Percentiles rank a stretch among this genome's conserved stretches.
Conservation (phyloP, 1,140 invertebrate species). For the Atta colombica region DNA sequence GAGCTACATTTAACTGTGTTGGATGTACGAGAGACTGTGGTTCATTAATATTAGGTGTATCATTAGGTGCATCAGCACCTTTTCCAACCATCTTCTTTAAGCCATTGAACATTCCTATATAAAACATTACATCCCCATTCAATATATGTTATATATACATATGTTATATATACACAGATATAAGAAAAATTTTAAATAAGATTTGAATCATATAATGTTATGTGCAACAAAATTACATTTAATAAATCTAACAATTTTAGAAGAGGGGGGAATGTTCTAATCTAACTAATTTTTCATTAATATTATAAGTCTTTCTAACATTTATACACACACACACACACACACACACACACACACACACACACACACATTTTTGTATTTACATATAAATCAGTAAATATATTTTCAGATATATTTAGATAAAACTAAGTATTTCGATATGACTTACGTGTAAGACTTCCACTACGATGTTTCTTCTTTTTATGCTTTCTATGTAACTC, state of each 20-base stretch:
- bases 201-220: not conserved
- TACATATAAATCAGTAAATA: conserved; percentile 34
- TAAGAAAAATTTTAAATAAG: conserved; percentile 11
- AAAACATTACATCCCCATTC: conserved; percentile 58
- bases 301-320: conserved; percentile 12
- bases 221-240: not conserved
- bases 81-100: conserved; percentile 91
- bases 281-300: not conserved
- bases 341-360: too few species aligned
- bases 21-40: conserved; percentile 60
- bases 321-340: not conserved
- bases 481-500: conserved; percentile 86
- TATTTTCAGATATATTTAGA: conserved; percentile 79
- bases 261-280: not conserved
- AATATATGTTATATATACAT: not conserved
- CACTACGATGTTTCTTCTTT: conserved; percentile 92
- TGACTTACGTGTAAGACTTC: conserved; percentile 92
- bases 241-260: conserved; percentile 6
- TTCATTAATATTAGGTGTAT: conserved; percentile 76
- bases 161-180: too few species aligned
- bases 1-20: conserved; percentile 81
- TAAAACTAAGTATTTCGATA: conserved; percentile 80
- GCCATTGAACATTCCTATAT: conserved; percentile 91
- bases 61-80: conserved; percentile 73
- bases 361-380: not conserved